phyloP scores from a whole-genome alignment of 2,113 vertebrate genomes.

The Nesogale talazaci region DNA sequence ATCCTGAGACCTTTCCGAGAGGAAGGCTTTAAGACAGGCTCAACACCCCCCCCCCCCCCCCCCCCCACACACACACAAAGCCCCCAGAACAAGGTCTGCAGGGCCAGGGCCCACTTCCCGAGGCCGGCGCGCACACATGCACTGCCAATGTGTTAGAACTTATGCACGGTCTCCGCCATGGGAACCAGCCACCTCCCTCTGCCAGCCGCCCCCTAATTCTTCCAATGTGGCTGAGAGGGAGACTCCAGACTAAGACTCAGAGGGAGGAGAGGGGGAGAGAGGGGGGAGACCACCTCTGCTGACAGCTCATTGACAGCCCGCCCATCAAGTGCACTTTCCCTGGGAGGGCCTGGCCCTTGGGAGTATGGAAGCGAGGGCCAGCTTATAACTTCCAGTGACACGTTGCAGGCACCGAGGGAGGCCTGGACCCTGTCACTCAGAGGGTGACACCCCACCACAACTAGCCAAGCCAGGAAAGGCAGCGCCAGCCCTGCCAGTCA shows the following conservation, averaged over 20 bases:
- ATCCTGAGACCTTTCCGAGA: background rate
- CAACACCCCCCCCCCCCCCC: background rate
- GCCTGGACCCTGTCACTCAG: slow-evolving; percentile 50
- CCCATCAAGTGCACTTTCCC: slow-evolving; percentile 43
- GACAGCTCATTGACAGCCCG: slow-evolving; percentile 58
- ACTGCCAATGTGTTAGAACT: slow-evolving; percentile 68
- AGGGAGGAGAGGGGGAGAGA: background rate
- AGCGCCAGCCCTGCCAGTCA: background rate
- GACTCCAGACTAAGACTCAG: background rate
- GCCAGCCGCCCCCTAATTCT: slow-evolving; percentile 69
- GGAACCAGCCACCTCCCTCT: slow-evolving; percentile 62
- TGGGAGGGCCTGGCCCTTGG: background rate
- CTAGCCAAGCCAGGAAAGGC: slow-evolving; percentile 9
- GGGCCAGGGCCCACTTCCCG: background rate
- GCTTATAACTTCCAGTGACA: slow-evolving; percentile 54
- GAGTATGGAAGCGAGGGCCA: background rate
- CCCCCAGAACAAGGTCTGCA: background rate
- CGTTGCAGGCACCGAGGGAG: slow-evolving; percentile 29
- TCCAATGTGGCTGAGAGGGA: slow-evolving; percentile 69
- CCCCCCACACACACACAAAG: background rate
- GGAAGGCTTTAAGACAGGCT: background rate
- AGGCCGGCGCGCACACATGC: background rate
- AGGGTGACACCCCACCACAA: background rate
- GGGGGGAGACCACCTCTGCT: slow-evolving; percentile 68
- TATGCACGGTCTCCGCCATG: slow-evolving; percentile 60